Conservation (phyloP, 2,113 vertebrate genomes). For the Erythrocercus mccallii region DNA sequence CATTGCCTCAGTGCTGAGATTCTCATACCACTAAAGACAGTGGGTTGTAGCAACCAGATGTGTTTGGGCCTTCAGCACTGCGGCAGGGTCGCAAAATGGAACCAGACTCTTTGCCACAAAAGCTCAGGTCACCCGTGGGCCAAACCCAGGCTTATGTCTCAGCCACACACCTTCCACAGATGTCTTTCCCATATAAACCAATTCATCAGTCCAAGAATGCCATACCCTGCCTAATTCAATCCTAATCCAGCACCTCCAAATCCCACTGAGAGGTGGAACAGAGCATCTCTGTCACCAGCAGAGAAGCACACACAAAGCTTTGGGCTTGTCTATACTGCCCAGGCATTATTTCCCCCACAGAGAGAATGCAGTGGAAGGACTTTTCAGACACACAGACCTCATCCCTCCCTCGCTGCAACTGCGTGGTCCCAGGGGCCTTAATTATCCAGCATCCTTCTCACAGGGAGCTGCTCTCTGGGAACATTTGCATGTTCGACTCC, state of each 20-base stretch:
- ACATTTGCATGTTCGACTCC: conserved; percentile 31
- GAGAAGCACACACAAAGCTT: not conserved
- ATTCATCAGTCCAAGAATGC: not conserved
- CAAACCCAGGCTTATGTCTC: not conserved
- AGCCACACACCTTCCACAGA: not conserved
- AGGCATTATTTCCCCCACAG: not conserved
- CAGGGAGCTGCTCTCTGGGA: not conserved
- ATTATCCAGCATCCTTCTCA: conserved; percentile 10
- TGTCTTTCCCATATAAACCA: not conserved
- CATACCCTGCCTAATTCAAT: not conserved
- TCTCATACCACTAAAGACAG: not conserved
- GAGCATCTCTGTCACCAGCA: not conserved
- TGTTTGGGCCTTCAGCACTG: not conserved
- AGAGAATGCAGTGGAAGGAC: not conserved
- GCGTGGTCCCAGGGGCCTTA: not conserved
- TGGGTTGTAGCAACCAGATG: not conserved
- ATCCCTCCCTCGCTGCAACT: not conserved
- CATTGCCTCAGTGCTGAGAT: not conserved
- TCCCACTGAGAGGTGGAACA: not conserved
- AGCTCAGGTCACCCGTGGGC: not conserved
- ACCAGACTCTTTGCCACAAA: not conserved
- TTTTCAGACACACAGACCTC: not conserved
- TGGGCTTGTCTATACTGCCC: not conserved
- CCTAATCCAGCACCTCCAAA: not conserved
- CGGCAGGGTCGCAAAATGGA: not conserved